Evolutionary conservation across 2,113 vertebrate species (phyloP).

Genomic region (Halcyon malimbica): DNA sequence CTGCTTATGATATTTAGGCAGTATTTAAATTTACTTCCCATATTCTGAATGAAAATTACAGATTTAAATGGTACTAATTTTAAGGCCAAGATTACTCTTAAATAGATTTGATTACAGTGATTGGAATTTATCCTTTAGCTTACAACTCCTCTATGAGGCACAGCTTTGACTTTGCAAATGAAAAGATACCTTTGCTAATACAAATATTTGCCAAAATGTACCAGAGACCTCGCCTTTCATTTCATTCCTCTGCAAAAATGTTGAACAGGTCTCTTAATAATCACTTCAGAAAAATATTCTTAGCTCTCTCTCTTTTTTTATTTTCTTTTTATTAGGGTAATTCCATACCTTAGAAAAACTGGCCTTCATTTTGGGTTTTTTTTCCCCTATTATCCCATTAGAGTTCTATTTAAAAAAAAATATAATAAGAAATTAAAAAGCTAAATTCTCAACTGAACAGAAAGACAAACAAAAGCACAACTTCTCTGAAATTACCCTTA

Average conservation of each 20-base stretch:
- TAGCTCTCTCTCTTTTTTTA: neutral
- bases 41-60: neutral
- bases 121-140: neutral
- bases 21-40: neutral
- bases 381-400: fast-evolving
- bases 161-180: neutral
- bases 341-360: neutral
- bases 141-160: fast-evolving
- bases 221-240: neutral
- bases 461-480: neutral
- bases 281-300: neutral
- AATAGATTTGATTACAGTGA: neutral
- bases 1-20: neutral
- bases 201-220: neutral
- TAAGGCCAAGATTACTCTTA: neutral
- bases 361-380: neutral
- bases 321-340: neutral
- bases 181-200: neutral
- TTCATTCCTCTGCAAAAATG: neutral
- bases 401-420: neutral
- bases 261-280: neutral
- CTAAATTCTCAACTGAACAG: neutral
- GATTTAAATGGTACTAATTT: neutral
- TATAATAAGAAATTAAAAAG: neutral
- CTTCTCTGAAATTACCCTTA: neutral